Base-by-base conservation (phyloP, 1,140 invertebrate species). In the Tetragonula clypearis region DNA sequence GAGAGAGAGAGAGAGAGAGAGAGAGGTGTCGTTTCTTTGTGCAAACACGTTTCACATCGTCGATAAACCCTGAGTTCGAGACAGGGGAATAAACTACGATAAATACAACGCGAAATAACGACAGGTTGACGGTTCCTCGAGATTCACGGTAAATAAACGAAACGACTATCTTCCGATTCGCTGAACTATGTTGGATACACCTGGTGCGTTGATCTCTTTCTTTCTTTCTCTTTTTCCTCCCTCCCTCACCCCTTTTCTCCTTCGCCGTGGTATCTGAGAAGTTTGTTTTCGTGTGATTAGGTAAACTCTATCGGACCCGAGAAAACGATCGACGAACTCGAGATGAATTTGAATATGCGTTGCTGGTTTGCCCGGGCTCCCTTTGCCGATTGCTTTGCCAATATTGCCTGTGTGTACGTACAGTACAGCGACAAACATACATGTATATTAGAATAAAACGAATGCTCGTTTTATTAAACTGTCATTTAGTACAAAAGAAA, bases 371-470 rank as follows among this genome's bases (percentile, higher is more conserved):
- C 53, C 41, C 66, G 56, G 55, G n/a, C n/a, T 78, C n/a, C 82
- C 62, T 72, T 77, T 49, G n/a, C 56, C 75, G 82, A 79, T 72
- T 78, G 75, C 56, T 84, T 62, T 66, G 75, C 71, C 66, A 84
- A 84, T 84, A 84, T 84, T 84, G 62, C 26, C 26, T 55, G 26
- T 21, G 56, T 30, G n/a, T 23, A 78, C 66, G 19, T 35, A 35
- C 35, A 35, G 3, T 35, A 35, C 35, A 35, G 35, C 35, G 3
- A 41, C 26, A 78, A 84, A 79, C 41, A 49, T 21, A 73, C 41
- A 49, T 49, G 41, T 49, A 0, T 49, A 0, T 49, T 49, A 49
- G 41, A 49, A 8, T 9, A 8, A 49, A 49, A 49, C 41, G 41
- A 49, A 49, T 8, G 41, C 9, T 49, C 41, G 41, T 49, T 49